Base-by-base conservation (phyloP, 2,888 invertebrate species). In the Pycnomerus fuliginosus region DNA sequence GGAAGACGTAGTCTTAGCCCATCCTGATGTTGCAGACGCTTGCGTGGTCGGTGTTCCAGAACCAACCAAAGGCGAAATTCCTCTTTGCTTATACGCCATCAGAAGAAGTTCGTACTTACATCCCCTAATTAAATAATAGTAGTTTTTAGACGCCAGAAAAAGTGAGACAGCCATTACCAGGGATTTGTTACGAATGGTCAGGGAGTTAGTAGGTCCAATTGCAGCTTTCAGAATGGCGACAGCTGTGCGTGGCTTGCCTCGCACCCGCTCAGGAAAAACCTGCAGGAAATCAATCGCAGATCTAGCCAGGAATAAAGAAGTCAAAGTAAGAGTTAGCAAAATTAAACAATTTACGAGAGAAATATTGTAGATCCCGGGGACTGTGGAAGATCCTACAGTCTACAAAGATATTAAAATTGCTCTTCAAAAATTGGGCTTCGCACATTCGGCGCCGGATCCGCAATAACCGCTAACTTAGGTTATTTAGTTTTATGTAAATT, bases 11-110 rank as follows among this genome's bases (percentile, higher is more conserved):
- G 84, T 93, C 7, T 70, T 94, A 25, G 79, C 87, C n/a, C 92
- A 93, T 74, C 84, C 86, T 0, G 84, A 90, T 52, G 79, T 96
- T 0, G 85, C 83, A 0, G 95, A 95, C 63, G 88, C 89, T 0
- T 87, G 90, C 0, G 95, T 96, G 0, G 83, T 96, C 7, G 94
- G 93, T 0, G 90, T 93, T 0, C 90, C 91, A 0, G 95, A 96
- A 65, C 69, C 79, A 0, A 87, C 92, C 0, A 96, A 96, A 66
- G 95, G 93, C 11, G 90, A 94, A 67, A 83, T 94, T 11, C 95
- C 95, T 0, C 72, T 94, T 1, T 95, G 93, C 52, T 74, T 96
- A 1, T 93, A 88, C 63, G 87, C 94, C 1, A 80, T 85, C 65
- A 83, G 82, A 60, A 81, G 82, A 54, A 78, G 80, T 76, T 58